Conservation (phyloP, 2,113 vertebrate genomes). For the Arvicanthis niloticus region DNA sequence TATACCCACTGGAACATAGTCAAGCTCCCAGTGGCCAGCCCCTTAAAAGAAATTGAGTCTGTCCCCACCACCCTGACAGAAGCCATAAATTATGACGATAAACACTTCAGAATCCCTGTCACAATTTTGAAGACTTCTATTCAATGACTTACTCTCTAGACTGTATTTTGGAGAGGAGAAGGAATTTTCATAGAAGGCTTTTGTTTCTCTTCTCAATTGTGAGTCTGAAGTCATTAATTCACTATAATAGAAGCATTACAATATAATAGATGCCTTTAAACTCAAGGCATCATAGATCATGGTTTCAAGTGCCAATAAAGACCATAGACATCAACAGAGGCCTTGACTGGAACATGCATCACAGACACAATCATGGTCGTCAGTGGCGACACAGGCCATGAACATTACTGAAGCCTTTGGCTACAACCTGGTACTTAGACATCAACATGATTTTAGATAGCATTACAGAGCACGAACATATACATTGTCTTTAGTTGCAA, state of each 20-base stretch:
- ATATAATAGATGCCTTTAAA: too few species aligned
- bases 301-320: background rate
- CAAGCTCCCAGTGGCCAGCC: background rate
- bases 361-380: too few species aligned
- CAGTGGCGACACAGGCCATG: background rate
- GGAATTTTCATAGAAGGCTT: background rate
- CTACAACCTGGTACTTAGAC: background rate
- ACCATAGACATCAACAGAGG: background rate
- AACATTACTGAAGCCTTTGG: background rate
- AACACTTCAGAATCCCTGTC: background rate
- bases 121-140: background rate
- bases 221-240: background rate
- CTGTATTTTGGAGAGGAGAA: too few species aligned
- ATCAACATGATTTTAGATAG: background rate
- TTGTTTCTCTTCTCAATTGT: background rate
- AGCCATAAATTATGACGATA: background rate
- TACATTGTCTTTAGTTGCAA: background rate
- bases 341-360: too few species aligned
- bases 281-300: background rate
- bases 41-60: background rate
- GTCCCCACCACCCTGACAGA: background rate
- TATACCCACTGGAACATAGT: background rate
- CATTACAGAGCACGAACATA: background rate
- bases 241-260: background rate
- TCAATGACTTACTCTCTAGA: background rate